Evolutionary conservation across 2,797 vertebrate species (phyloP).

Genomic region (Centroberyx gerrardi): DNA sequence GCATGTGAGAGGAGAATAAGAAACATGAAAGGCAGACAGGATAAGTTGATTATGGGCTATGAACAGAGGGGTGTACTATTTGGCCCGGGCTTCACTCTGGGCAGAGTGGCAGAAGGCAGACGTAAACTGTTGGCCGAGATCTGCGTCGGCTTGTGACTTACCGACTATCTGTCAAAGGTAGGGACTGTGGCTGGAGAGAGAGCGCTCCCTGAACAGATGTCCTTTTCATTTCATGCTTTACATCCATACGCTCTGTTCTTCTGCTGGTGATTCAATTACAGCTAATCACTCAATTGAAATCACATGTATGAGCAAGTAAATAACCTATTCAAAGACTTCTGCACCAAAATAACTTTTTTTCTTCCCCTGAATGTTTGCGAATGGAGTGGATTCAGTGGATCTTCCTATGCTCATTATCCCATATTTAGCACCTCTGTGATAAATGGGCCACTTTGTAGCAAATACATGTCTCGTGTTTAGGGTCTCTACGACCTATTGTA

Average conservation of each 20-base stretch:
- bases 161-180: slow-evolving; percentile 65
- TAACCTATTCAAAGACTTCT: slow-evolving; percentile 61
- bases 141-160: slow-evolving; percentile 77
- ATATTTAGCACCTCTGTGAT: slow-evolving; percentile 45
- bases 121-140: slow-evolving; percentile 53
- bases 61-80: slow-evolving; percentile 40
- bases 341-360: slow-evolving; percentile 51
- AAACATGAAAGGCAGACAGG: slow-evolving; percentile 47
- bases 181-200: slow-evolving; percentile 53
- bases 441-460: no score
- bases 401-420: slow-evolving; percentile 27
- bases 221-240: slow-evolving; percentile 81
- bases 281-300: slow-evolving; percentile 86
- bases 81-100: slow-evolving; percentile 49
- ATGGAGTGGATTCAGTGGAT: slow-evolving; percentile 42
- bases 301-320: slow-evolving; percentile 82
- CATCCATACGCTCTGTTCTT: slow-evolving; percentile 66
- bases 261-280: slow-evolving; percentile 83
- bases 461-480: neutral
- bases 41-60: slow-evolving; percentile 62
- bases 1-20: slow-evolving; percentile 45
- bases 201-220: slow-evolving; percentile 72
- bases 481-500: neutral
- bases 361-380: slow-evolving; percentile 35
- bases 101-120: slow-evolving; percentile 35